Evolutionary conservation across 2,888 invertebrate species (phyloP).

Genomic region (Ophioninae sp.): DNA sequence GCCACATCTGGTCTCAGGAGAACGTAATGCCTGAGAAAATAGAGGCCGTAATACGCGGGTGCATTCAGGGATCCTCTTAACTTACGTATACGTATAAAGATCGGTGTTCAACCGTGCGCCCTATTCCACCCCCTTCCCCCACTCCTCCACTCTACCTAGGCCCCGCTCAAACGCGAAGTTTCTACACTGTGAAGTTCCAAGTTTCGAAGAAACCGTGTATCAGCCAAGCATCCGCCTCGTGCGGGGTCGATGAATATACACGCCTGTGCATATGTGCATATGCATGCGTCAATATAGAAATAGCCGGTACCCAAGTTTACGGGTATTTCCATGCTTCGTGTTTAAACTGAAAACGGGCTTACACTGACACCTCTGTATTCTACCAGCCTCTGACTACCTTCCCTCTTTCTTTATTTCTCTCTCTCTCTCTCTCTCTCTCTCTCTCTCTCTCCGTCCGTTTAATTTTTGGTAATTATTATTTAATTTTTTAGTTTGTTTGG

Average conservation of each 20-base stretch:
- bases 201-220: background rate
- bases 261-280: slow-evolving; percentile 1
- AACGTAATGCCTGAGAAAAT: slow-evolving; percentile 70
- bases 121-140: no score
- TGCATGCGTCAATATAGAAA: background rate
- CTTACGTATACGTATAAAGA: background rate
- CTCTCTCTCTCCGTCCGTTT: no score
- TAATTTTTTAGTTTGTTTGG: no score
- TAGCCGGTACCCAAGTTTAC: background rate
- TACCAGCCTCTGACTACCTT: no score
- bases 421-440: no score
- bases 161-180: background rate
- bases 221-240: background rate
- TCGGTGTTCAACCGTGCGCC: background rate
- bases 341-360: no score
- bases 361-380: no score
- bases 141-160: no score
- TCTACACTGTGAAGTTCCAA: background rate
- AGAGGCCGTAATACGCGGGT: background rate
- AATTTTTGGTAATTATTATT: no score
- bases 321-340: background rate
- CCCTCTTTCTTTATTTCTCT: no score
- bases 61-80: slow-evolving; percentile 1
- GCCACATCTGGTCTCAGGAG: slow-evolving; percentile 73
- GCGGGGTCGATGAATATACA: background rate